These are phyloP conservation scores for Pocillopora verrucosa DNA, from an alignment of 64 coral and sea anemone species.

Conservation along the genomic window DNA sequence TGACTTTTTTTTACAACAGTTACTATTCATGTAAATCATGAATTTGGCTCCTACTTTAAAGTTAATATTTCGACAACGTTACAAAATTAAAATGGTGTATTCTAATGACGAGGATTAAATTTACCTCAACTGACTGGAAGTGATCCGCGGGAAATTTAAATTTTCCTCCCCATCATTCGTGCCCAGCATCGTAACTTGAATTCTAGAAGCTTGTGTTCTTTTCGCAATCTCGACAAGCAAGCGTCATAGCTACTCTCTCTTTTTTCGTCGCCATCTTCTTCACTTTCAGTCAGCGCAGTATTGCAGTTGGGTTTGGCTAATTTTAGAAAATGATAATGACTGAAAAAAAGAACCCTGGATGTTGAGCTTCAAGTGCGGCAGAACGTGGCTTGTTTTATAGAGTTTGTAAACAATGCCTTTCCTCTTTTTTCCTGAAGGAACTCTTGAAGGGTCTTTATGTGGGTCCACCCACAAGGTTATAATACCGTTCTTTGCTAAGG, in stretches of 20 bases:
- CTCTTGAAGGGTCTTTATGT: background rate
- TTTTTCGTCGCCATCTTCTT: background rate
- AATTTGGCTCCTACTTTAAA: background rate
- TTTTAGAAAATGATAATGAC: background rate
- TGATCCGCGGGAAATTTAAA: background rate
- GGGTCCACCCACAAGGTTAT: slow-evolving; percentile 44
- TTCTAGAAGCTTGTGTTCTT: slow-evolving; percentile 31
- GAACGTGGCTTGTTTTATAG: background rate
- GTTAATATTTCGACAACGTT: background rate
- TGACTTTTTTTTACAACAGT: no score
- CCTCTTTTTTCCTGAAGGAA: slow-evolving; percentile 28
- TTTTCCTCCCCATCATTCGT: slow-evolving; percentile 54
- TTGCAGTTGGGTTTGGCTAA: background rate
- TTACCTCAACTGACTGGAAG: background rate
- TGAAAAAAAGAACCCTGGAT: background rate
- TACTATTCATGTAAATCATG: no score
- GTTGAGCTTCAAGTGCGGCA: background rate
- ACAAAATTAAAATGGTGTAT: background rate
- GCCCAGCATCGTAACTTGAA: slow-evolving; percentile 58
- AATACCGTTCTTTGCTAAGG: slow-evolving; percentile 39
- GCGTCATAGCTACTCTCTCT: slow-evolving; percentile 30
- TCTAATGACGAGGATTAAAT: background rate
- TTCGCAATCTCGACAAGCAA: background rate
- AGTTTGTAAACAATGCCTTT: slow-evolving; percentile 33
- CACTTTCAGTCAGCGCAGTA: background rate